Evolutionary conservation across 2,888 invertebrate genomes (phyloP).

Genomic region (Chromoteleia sp.): DNA sequence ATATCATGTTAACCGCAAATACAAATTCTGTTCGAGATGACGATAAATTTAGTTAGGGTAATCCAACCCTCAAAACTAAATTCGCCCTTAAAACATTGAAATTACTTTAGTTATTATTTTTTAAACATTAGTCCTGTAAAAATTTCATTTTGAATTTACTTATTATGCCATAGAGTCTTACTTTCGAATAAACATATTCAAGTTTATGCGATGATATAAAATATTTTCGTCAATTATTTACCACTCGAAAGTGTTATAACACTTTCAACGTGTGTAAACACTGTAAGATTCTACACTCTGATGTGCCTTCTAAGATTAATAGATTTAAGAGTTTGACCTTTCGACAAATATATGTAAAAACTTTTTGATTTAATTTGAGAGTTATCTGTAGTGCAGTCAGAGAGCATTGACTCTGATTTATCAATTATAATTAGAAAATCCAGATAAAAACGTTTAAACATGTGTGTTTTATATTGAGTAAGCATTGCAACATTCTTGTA

Average conservation of each 20-base stretch:
- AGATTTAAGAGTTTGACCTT: slow-evolving; percentile 19
- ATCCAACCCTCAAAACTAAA: not conserved
- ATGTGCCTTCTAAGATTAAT: slow-evolving; percentile 44
- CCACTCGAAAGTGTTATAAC: not conserved
- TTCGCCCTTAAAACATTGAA: too few species aligned
- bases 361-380: too few species aligned
- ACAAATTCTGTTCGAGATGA: slow-evolving; percentile 4
- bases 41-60: slow-evolving; percentile 14
- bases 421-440: too few species aligned
- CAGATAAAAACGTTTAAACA: too few species aligned
- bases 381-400: not conserved
- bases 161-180: too few species aligned
- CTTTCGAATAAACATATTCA: not conserved
- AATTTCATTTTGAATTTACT: too few species aligned
- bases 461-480: too few species aligned
- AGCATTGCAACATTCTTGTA: too few species aligned
- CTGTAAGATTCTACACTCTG: not conserved
- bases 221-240: not conserved
- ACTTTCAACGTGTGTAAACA: not conserved
- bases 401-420: slow-evolving; percentile 1
- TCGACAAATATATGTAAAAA: not conserved
- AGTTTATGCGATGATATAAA: not conserved
- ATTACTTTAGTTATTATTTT: too few species aligned
- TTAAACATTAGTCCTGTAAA: too few species aligned
- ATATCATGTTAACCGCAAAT: not conserved